Base-by-base conservation (phyloP, 2,888 invertebrate genomes). In the Tiphia femorata region DNA sequence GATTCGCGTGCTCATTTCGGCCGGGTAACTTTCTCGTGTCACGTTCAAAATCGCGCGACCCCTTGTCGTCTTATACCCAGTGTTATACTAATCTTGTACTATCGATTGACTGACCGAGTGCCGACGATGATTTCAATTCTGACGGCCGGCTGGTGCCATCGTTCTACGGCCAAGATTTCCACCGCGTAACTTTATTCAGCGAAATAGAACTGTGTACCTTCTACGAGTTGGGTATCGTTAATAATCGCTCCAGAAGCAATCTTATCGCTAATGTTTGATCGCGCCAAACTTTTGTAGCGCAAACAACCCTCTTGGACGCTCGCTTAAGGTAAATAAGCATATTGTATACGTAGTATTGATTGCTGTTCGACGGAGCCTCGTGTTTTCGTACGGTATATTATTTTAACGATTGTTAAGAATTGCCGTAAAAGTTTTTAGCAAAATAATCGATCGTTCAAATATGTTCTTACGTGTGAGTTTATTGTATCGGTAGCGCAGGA, bases 51-150 rank as follows among this genome's bases (percentile, higher is more conserved):
- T 25, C 25, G 5, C 8, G 5, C 25, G 25, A 25, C 25, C 42
- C 50, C 49, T 42, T n/a, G 51, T 52, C 46, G 48, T 46, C 41
- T 51, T 52, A 30, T 43, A 43, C 55, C 30, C 43, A 40, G 65
- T 54, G 52, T 68, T 56, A 58, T 60, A 63, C 73, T 69, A 73
- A 76, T 76, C 75, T 73, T 68, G 71, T 66, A 64, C 64, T 76
- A 78, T 79, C 75, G 78, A 79, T 79, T 77, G 68, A 67, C 67
- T 62, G 71, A 72, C 71, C 65, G 65, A 63, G 64, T 64, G 62
- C 62, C 71, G 72, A 65, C 67, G 58, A 59, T 64, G 68, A 64
- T 64, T 62, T 49, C 44, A 44, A 43, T 48, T 51, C 33, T 33
- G 47, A 37, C 47, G 38, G 27, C 48, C 48, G 8, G 37, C 33